Evolutionary conservation across 2,888 invertebrate species (phyloP).

Genomic region (Acleris emargana): DNA sequence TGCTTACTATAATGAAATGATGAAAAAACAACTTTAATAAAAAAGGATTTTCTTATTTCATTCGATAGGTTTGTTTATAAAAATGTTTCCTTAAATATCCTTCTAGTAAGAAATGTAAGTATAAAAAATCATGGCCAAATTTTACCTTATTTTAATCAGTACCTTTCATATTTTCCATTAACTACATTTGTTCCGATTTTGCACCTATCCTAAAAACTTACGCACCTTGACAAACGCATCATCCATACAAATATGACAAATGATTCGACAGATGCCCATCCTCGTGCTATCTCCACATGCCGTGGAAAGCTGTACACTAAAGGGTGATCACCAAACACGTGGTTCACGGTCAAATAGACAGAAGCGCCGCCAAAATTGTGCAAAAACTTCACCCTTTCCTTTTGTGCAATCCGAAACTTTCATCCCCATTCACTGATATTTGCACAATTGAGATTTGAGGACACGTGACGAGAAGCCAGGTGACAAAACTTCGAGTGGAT

Average conservation of each 20-base stretch:
- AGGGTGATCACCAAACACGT: conserved; percentile 43
- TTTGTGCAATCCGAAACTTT: conserved; percentile 62
- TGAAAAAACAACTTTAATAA: too few relatives aligned
- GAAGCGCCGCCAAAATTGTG: conserved; percentile 43
- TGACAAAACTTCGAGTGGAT: conserved; percentile 37
- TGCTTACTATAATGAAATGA: too few relatives aligned
- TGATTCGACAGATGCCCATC: conserved; percentile 28
- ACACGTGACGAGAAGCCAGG: conserved; percentile 55
- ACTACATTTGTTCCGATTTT: neutral
- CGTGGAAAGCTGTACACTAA: conserved; percentile 54
- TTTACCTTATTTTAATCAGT: neutral
- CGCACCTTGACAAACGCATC: conserved; percentile 25
- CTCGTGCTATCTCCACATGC: conserved; percentile 43
- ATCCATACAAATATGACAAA: conserved; percentile 29
- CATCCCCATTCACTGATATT: conserved; percentile 41
- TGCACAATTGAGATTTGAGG: conserved; percentile 51
- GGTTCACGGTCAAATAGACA: conserved; percentile 54
- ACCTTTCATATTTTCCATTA: neutral
- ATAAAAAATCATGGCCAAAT: too few relatives aligned
- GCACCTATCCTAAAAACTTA: conserved; percentile 6
- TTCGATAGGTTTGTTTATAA: too few relatives aligned
- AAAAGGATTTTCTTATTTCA: too few relatives aligned
- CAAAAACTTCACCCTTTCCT: conserved; percentile 61
- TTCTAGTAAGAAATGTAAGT: too few relatives aligned
- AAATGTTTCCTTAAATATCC: too few relatives aligned